Percentiles rank a stretch among this genome's conserved stretches.
Conservation (phyloP, 2,888 invertebrate genomes). For the Venustoraphidia nigricollis region DNA sequence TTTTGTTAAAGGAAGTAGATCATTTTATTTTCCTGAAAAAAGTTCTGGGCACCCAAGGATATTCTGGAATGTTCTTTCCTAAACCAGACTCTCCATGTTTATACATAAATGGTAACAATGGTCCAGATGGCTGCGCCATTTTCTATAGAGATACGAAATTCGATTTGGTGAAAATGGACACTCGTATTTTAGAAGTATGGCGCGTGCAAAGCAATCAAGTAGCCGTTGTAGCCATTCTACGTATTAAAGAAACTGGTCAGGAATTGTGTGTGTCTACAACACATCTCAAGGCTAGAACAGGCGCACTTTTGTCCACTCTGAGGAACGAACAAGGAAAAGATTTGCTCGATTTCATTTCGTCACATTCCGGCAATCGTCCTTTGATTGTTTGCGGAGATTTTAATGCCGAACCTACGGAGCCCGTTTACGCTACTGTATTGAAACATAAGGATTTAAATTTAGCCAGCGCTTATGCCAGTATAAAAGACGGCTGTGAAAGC, state of each 20-base stretch:
- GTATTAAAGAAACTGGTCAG: slow-evolving; percentile 34
- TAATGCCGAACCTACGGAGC: slow-evolving; percentile 58
- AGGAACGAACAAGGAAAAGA: slow-evolving; percentile 58
- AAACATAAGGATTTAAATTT: slow-evolving; percentile 27
- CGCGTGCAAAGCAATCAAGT: slow-evolving; percentile 59
- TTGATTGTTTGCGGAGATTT: slow-evolving; percentile 58
- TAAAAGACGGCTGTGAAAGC: slow-evolving; percentile 7
- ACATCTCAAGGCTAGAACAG: slow-evolving; percentile 57
- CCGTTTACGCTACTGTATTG: slow-evolving; percentile 45
- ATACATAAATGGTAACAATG: slow-evolving; percentile 52
- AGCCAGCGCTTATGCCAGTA: slow-evolving; percentile 37
- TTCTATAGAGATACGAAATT: slow-evolving; percentile 50
- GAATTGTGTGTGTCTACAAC: slow-evolving; percentile 53
- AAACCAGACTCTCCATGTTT: slow-evolving; percentile 67
- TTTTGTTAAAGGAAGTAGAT: slow-evolving; percentile 47
- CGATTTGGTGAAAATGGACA: slow-evolving; percentile 38
- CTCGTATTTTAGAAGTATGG: slow-evolving; percentile 52
- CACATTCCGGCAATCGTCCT: slow-evolving; percentile 34
- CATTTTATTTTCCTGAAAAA: slow-evolving; percentile 52
- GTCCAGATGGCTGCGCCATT: slow-evolving; percentile 66
- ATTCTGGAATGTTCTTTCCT: slow-evolving; percentile 51
- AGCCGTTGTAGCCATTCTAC: slow-evolving; percentile 39
- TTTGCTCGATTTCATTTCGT: slow-evolving; percentile 37
- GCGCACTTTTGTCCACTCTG: slow-evolving; percentile 46
- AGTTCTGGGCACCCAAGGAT: slow-evolving; percentile 45